Base-by-base conservation (phyloP, 2,888 invertebrate species). In the Pycnomerus fuliginosus region DNA sequence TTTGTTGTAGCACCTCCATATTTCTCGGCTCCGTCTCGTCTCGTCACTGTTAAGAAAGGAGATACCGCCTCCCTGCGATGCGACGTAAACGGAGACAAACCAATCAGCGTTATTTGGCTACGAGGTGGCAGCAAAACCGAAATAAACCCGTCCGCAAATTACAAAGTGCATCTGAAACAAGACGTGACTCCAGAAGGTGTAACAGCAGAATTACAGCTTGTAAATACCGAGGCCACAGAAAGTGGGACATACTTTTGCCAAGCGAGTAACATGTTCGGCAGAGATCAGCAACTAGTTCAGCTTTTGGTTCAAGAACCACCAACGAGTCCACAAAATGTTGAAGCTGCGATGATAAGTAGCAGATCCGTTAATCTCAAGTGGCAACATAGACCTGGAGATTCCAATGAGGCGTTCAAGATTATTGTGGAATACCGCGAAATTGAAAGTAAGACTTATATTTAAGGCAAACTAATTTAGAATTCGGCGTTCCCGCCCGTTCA, bases 231-330 rank as follows among this genome's bases (percentile, higher is more conserved):
- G 59, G 79, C 86, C 23, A 74, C 76, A 8, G 87, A 89, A 61
- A 84, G 84, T 54, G 88, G 87, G 0, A 80, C 85, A 1, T 89
- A 88, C 65, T 85, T 85, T 58, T 89, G 89, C 61, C 83, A 84
- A 56, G 87, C 88, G 12, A 84, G 80, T 65, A 89, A 89, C 68
- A 76, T 83, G 57, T 85, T 84, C 56, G 84, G 84, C 2, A 77
- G 82, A 42, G 83, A 83, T 63, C 86, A 88, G 65, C 84, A 85
- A 57, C 68, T 83, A 50, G 83, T 87, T 14, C 83, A 85, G 57
- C 72, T 88, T 23, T 76, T 82, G 51, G 86, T 88, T 1, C 85
- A 85, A 72, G 89, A 89, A 66, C 85, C 85, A 1, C 85, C 89
- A 3, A 80, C 83, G 55, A 78, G 84, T 34, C 85, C 88, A 5